A percentile compares a stretch with the other conserved stretches of the same genome.
Evolutionary conservation across 2,888 invertebrate genomes (phyloP).

Genomic region (Apoderus coryli): DNA sequence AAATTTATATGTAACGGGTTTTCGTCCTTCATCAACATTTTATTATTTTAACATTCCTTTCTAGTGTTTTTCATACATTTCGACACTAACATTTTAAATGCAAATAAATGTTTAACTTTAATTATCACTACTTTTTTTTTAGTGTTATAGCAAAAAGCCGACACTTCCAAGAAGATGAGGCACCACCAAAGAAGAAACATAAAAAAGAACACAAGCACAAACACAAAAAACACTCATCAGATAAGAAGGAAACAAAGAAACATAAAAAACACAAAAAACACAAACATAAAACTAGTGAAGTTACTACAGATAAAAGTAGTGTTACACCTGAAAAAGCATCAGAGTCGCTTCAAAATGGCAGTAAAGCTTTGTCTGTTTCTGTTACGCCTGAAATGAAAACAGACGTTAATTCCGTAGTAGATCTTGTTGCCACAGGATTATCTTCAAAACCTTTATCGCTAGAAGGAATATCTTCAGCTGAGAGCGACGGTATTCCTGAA

Average conservation of each 20-base stretch:
- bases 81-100: too few species aligned
- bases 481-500: slow-evolving; percentile 42
- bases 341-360: slow-evolving; percentile 13
- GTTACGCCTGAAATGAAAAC: slow-evolving; percentile 17
- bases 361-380: slow-evolving; percentile 9
- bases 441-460: slow-evolving; percentile 30
- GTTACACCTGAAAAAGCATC: slow-evolving; percentile 28
- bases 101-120: too few species aligned
- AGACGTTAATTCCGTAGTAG: slow-evolving; percentile 36
- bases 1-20: too few species aligned
- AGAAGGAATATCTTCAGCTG: slow-evolving; percentile 49
- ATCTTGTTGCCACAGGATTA: slow-evolving; percentile 35
- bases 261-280: slow-evolving; percentile 51
- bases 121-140: too few species aligned
- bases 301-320: slow-evolving; percentile 18
- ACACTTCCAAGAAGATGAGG: too few species aligned
- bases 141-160: too few species aligned
- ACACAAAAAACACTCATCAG: slow-evolving; percentile 35
- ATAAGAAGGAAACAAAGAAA: slow-evolving; percentile 43
- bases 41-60: too few species aligned
- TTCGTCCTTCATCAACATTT: too few species aligned
- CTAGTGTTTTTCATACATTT: too few species aligned
- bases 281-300: slow-evolving; percentile 30
- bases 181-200: slow-evolving; percentile 43
- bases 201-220: slow-evolving; percentile 46